A percentile compares a stretch with the other conserved stretches of the same genome.
These are phyloP conservation scores for Myathropa florea DNA, from an alignment of 2,888 invertebrate genomes.

Conservation along the genomic window DNA sequence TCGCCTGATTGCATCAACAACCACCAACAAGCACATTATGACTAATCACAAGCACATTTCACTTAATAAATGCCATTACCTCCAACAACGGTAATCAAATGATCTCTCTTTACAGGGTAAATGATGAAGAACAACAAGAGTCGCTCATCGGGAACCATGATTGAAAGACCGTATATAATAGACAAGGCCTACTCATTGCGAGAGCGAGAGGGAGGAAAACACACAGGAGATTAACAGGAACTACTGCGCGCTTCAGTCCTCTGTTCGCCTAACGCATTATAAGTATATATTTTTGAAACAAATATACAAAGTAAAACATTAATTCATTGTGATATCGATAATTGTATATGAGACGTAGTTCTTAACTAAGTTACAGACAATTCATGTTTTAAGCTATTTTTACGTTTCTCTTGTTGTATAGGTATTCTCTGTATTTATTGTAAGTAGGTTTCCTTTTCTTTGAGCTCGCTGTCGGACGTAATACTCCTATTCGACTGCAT, in stretches of 20 bases:
- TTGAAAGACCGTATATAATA: constrained; percentile 46
- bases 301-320: constrained; percentile 58
- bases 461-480: background rate
- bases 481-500: background rate
- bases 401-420: constrained; percentile 29
- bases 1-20: background rate
- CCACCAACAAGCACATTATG: background rate
- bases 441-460: background rate
- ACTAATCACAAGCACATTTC: background rate
- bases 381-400: constrained; percentile 30
- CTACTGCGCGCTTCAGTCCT: constrained; percentile 50
- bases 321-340: constrained; percentile 68
- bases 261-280: constrained; percentile 57
- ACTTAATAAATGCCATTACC: background rate
- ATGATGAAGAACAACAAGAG: constrained; percentile 85
- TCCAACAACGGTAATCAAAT: background rate
- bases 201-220: constrained; percentile 4
- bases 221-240: constrained; percentile 40
- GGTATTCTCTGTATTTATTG: constrained; percentile 48
- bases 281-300: constrained; percentile 66
- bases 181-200: background rate
- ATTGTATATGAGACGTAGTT: constrained; percentile 14
- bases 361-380: constrained; percentile 14
- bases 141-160: constrained; percentile 82
- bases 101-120: constrained; percentile 77